A percentile compares a stretch with the other conserved stretches of the same genome.
Conservation (phyloP, 2,888 invertebrate species). For the Spilarctia lutea region DNA sequence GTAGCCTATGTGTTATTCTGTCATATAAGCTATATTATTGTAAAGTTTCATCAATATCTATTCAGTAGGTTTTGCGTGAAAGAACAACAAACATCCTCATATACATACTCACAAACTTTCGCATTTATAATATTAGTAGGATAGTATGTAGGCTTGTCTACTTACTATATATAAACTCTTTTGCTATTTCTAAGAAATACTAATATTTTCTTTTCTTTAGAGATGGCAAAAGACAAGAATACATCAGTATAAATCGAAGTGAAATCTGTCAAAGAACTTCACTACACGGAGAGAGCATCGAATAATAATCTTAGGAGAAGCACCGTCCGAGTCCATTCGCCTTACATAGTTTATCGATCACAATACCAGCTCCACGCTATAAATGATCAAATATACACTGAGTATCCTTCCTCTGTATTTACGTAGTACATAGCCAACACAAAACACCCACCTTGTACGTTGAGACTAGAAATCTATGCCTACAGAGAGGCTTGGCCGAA, state of each 20-base stretch:
- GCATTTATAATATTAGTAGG: too few species aligned
- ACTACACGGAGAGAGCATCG: too few species aligned
- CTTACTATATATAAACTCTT: too few species aligned
- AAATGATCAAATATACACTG: conserved; percentile 67
- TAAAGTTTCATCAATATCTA: too few species aligned
- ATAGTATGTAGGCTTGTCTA: too few species aligned
- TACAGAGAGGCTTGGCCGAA: conserved; percentile 76
- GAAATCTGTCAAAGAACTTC: not conserved
- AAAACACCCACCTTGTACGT: conserved; percentile 76
- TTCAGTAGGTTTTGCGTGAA: too few species aligned
- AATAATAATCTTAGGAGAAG: conserved; percentile 15
- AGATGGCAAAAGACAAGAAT: not conserved
- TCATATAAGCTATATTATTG: too few species aligned
- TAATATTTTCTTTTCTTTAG: not conserved
- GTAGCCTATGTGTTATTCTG: too few species aligned
- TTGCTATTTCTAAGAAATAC: not conserved
- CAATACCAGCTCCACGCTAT: conserved; percentile 42
- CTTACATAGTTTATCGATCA: conserved; percentile 49
- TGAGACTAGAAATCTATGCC: conserved; percentile 82
- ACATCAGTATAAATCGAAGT: not conserved
- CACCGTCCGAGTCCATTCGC: conserved; percentile 28
- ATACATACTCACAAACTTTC: too few species aligned
- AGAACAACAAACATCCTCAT: too few species aligned
- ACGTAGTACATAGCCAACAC: conserved; percentile 67
- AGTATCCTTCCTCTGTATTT: conserved; percentile 65